phyloP scores from a whole-genome alignment of 2,888 invertebrate species.

The Scrobipalpa atriplicella region DNA sequence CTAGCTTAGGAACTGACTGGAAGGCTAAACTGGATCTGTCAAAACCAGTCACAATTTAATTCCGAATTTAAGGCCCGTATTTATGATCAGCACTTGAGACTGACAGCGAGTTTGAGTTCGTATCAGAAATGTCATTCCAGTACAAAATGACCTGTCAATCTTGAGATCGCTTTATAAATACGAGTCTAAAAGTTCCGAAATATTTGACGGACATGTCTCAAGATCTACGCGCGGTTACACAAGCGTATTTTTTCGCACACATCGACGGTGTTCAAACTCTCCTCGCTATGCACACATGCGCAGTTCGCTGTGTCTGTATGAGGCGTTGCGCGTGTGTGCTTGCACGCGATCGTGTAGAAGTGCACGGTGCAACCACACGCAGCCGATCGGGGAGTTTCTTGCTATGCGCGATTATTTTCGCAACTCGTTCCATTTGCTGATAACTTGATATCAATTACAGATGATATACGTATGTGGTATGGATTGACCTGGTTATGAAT shows the following conservation, averaged over 20 bases:
- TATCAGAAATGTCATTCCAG: too few species aligned
- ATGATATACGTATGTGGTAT: neutral
- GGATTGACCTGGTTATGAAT: neutral
- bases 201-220: slow-evolving; percentile 36
- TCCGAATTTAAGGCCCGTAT: too few species aligned
- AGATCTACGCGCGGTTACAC: slow-evolving; percentile 19
- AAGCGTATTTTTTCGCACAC: slow-evolving; percentile 10
- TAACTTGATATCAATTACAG: neutral
- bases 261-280: neutral
- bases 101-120: too few species aligned
- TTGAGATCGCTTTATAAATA: too few species aligned
- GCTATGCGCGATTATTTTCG: slow-evolving; percentile 15
- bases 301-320: neutral
- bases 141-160: too few species aligned
- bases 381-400: slow-evolving; percentile 16
- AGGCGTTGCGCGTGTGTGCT: slow-evolving; percentile 43
- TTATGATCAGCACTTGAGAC: too few species aligned
- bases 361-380: slow-evolving; percentile 40
- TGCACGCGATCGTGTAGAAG: slow-evolving; percentile 61
- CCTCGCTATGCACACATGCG: slow-evolving; percentile 10
- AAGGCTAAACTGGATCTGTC: neutral
- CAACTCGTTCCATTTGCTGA: neutral
- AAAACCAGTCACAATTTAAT: neutral
- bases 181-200: slow-evolving; percentile 23
- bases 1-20: neutral